Conservation (phyloP, 2,888 invertebrate genomes). For the Drosophila sordidula region DNA sequence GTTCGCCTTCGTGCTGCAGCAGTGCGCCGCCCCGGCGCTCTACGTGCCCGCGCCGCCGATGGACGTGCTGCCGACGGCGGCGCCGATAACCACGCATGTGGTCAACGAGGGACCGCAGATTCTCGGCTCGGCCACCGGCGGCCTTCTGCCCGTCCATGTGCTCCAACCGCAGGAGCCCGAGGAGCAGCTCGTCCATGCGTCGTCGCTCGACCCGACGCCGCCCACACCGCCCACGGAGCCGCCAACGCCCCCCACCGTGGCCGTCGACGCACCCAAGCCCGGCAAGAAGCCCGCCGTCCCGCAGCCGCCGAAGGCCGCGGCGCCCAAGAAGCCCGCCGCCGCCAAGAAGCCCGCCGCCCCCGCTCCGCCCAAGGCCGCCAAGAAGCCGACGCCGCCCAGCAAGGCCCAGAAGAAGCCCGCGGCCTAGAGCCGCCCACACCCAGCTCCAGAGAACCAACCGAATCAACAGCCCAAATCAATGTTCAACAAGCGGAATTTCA, state of each 20-base stretch:
- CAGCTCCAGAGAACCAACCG: slow-evolving; percentile 9
- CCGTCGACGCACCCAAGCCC: slow-evolving; percentile 44
- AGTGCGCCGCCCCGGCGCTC: slow-evolving; percentile 72
- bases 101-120: slow-evolving; percentile 49
- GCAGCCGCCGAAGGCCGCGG: background rate
- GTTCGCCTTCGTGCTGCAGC: slow-evolving; percentile 82
- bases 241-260: slow-evolving; percentile 57
- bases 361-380: slow-evolving; percentile 48
- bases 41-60: slow-evolving; percentile 81
- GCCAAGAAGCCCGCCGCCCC: slow-evolving; percentile 60
- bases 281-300: slow-evolving; percentile 64
- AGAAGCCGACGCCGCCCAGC: slow-evolving; percentile 61
- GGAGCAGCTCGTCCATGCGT: slow-evolving; percentile 17
- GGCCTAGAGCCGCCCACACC: slow-evolving; percentile 31
- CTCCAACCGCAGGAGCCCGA: slow-evolving; percentile 14
- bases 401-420: slow-evolving; percentile 65
- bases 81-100: slow-evolving; percentile 45
- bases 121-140: slow-evolving; percentile 12
- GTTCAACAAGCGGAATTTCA: slow-evolving; percentile 73
- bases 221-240: slow-evolving; percentile 56
- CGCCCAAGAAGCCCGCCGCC: slow-evolving; percentile 56
- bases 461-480: slow-evolving; percentile 28
- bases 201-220: slow-evolving; percentile 50
- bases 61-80: slow-evolving; percentile 73
- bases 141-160: background rate